Evolutionary conservation across 2,888 invertebrate genomes (phyloP).

Genomic region (Callimorpha dominula): DNA sequence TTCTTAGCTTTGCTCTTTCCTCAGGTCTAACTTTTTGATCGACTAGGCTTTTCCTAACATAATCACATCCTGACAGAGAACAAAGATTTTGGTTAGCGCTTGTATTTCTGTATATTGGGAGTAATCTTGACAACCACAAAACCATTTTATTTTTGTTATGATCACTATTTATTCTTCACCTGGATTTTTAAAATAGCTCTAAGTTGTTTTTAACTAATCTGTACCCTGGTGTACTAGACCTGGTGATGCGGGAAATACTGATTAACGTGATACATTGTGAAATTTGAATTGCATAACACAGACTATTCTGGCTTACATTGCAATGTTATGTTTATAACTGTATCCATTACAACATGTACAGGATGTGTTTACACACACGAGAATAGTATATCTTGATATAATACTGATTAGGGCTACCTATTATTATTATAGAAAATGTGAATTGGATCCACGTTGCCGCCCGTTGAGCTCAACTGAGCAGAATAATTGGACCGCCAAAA

Average conservation of each 20-base stretch:
- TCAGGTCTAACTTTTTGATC: no score
- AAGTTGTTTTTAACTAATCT: not conserved
- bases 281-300: not conserved
- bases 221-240: not conserved
- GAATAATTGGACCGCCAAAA: not conserved
- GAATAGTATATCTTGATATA: not conserved
- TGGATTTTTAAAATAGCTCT: not conserved
- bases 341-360: not conserved
- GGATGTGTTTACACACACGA: not conserved
- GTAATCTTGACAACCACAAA: not conserved
- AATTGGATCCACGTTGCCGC: not conserved
- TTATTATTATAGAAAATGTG: not conserved
- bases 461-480: not conserved
- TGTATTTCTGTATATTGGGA: no score
- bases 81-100: no score
- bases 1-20: no score
- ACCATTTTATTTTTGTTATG: no score
- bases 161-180: not conserved
- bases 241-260: not conserved
- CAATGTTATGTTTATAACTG: not conserved
- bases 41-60: no score
- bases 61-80: no score
- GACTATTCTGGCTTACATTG: not conserved
- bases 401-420: not conserved
- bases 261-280: not conserved